These are phyloP conservation scores for Drosophila carrolli DNA, from an alignment of 1,140 invertebrate genomes.

Conservation along the genomic window DNA sequence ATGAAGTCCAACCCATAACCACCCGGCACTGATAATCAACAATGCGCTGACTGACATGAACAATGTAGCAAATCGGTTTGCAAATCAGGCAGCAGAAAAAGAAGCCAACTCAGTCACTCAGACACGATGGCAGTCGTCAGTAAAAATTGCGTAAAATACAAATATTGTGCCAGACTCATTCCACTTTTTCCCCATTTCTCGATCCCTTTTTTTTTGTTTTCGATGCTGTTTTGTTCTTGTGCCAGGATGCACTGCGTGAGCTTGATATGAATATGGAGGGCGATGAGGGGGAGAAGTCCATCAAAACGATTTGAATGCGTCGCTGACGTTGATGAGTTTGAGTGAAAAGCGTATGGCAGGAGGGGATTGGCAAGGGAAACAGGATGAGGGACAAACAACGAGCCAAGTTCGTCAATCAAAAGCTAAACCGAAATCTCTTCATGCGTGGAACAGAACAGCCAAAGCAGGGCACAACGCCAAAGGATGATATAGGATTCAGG, in stretches of 20 bases:
- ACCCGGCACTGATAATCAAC: constrained; percentile 63
- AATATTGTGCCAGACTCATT: constrained; percentile 74
- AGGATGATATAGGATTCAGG: constrained; percentile 49
- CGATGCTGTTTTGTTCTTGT: constrained; percentile 55
- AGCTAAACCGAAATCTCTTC: constrained; percentile 81
- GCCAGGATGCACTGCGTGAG: constrained; percentile 62
- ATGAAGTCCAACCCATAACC: constrained; percentile 7
- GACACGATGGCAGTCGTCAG: constrained; percentile 54
- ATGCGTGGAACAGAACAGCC: constrained; percentile 63
- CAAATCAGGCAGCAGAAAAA: constrained; percentile 63
- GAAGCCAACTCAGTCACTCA: constrained; percentile 50
- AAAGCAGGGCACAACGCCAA: constrained; percentile 52
- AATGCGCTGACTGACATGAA: constrained; percentile 75
- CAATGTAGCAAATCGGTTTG: constrained; percentile 77
- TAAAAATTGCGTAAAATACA: constrained; percentile 84
- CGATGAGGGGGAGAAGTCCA: constrained; percentile 55
- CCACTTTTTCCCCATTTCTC: constrained; percentile 35
- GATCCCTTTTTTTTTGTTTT: constrained; percentile 30
- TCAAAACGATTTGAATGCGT: constrained; percentile 84
- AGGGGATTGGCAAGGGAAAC: neutral
- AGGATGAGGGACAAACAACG: constrained; percentile 54
- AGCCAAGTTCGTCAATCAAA: constrained; percentile 81
- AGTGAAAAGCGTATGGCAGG: constrained; percentile 67
- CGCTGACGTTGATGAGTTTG: constrained; percentile 84
- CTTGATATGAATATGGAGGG: constrained; percentile 13